Base-by-base conservation (phyloP, 2,888 invertebrate genomes). In the Crossocerus cetratus region DNA sequence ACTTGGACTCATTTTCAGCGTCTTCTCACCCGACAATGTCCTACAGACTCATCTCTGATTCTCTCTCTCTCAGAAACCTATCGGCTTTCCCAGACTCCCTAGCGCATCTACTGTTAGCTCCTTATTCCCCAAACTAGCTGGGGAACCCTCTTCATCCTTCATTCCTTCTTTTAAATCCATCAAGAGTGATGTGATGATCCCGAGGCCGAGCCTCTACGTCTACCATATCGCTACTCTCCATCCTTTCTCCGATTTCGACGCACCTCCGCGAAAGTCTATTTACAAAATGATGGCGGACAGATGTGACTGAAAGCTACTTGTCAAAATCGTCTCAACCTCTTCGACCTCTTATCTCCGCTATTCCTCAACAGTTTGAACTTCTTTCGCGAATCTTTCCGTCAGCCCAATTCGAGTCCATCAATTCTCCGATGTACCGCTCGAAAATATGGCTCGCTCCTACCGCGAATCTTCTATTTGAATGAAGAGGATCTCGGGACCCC, bases 291-390 rank as follows among this genome's bases (percentile, higher is more conserved):
- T 76, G 76, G 76, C 76, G 76, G 76, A 74, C 71, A 78, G 72
- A 72, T 68, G 78, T 74, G 77, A 68, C 67, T 69, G 74, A 71
- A 72, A 76, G 78, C 78, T 74, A 69, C 81, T 84, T 86, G 86
- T 86, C 87, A 86, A 86, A 87, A 86, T 86, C 83, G 82, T 86
- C 84, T 85, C 86, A 83, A 82, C 69, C 80, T 73, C 71, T 79
- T 82, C 71, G 74, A 23, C 57, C 53, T 44, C 8, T 3, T 32
- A 32, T 32, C 8, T 32, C 32, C 2, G 32, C 0, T 32, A 1
- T 8, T 32, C 8, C 8, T 32, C 1, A 4, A 8, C 8, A 32
- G 32, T 32, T 32, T 1, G 11, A 32, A 45, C 22, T 13, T 2
- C 4, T 8, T 2, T 11, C 16, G 3, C 18, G 13, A 18, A 55